Evolutionary conservation across 2,797 vertebrate genomes (phyloP), one percentile per base, ranked within the genome.

Genomic region (Erpetoichthys calabaricus): DNA sequence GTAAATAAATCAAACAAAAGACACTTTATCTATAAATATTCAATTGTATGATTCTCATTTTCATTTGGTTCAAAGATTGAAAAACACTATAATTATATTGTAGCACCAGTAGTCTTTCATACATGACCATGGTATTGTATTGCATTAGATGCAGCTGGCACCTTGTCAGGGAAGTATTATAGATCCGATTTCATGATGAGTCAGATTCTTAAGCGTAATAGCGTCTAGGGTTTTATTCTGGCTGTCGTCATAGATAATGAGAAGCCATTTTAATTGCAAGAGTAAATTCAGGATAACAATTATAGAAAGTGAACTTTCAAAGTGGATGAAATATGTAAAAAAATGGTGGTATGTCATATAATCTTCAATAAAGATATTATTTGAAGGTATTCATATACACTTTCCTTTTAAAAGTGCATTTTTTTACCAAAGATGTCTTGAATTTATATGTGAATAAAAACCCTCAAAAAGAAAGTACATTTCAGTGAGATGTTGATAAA

Each of bases 11-110:
- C n/a, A 60, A 74, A 69, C 75, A 70, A 56, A 57, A 68, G 42
- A 82, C 75, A 68, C 79, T 82, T 69, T 73, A 85, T 86, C 79
- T 84, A 80, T 82, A 80, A 83, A 82, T 86, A 84, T 85, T 79
- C 77, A 79, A 74, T 71, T 64, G 68, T 85, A 73, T 75, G 73
- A 76, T 74, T 82, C 78, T 81, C 77, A 72, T 76, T 72, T 70
- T 57, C 55, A 49, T 75, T 75, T 78, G 78, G 77, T 77, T 82
- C 73, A 82, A 49, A 78, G 67, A 67, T 71, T 64, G 69, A 63
- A 74, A 73, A 78, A 68, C 63, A 67, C 67, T 63, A 62, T 67
- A 62, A 45, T n/a, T n/a, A 56, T 69, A 65, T 65, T 62, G 69
- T 68, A 65, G 59, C 75, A 64, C 59, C 68, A 70, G 74, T 75